Base-by-base conservation (phyloP, 2,888 invertebrate genomes). In the Gibbula magus region DNA sequence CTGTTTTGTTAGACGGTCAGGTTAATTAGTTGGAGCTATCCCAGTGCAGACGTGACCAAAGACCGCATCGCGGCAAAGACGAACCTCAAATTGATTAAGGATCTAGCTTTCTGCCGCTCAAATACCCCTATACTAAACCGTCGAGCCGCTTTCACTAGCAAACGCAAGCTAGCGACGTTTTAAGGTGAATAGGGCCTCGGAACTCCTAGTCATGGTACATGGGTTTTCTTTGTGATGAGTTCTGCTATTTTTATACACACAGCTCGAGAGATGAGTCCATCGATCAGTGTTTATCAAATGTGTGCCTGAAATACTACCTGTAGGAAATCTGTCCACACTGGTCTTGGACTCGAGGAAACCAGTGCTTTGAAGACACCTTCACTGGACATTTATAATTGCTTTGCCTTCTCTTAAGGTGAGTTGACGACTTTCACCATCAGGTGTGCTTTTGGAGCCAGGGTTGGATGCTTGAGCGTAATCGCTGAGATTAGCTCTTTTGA, bases 31-130 rank as follows among this genome's bases (percentile, higher is more conserved):
- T 20, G 35, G 35, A 32, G 70, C 29, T 45, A 32, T 70, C 70
- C 20, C 70, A 70, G 35, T 70, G 35, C 70, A 70, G 70, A 70
- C 70, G 70, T 70, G 70, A 70, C 70, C 70, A 70, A 70, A 70
- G 70, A 35, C 39, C 35, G 35, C 20, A 35, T 35, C 39, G 35
- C 39, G 35, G 70, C 70, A 70, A 39, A 70, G 70, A 70, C 70
- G 70, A 35, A 32, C 35, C 20, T 20, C 70, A 70, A 39, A 70
- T 70, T 70, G 70, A 70, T 70, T 70, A 35, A 39, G 35, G 70
- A 70, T 70, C 70, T 39, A 70, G 70, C 70, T 70, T 70, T 70
- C 70, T 35, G 70, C 70, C 70, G 70, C 70, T 70, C 70, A 35
- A 70, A 70, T 70, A 70, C 70, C 35, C 20, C 35, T 70, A 39